Evolutionary conservation across 2,888 invertebrate species (phyloP).

Genomic region (Camponotus fellah): DNA sequence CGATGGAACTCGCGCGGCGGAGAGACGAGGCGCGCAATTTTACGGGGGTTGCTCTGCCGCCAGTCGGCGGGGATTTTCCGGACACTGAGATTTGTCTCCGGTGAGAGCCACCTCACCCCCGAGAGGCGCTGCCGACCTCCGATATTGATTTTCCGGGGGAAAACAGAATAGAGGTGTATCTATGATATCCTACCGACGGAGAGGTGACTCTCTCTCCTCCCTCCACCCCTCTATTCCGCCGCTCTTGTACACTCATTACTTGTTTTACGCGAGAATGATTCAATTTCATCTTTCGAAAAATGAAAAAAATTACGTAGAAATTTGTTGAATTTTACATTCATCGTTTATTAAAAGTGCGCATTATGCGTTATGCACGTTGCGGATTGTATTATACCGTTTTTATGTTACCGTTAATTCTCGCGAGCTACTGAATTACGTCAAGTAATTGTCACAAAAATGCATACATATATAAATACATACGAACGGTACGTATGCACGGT

Average conservation of each 20-base stretch:
- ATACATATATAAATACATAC: no score
- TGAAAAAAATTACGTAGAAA: constrained; percentile 3
- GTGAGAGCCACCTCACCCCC: constrained; percentile 77
- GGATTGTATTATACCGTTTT: neutral
- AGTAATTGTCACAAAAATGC: constrained; percentile 18
- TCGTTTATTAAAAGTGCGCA: constrained; percentile 6
- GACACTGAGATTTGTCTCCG: constrained; percentile 84
- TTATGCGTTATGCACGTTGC: neutral
- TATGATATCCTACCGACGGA: constrained; percentile 79
- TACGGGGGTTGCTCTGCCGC: constrained; percentile 65
- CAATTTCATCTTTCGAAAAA: neutral
- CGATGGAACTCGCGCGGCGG: neutral
- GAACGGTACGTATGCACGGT: neutral
- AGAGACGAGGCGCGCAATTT: constrained; percentile 56
- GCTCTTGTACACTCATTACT: neutral
- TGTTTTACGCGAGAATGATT: neutral
- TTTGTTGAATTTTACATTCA: neutral
- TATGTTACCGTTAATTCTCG: constrained; percentile 33
- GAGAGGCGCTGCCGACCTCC: constrained; percentile 83
- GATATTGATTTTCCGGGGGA: constrained; percentile 85
- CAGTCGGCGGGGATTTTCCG: constrained; percentile 82
- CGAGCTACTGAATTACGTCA: constrained; percentile 38
- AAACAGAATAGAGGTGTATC: constrained; percentile 79
- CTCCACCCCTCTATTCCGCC: no score
- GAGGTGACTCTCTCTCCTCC: constrained; percentile 16